phyloP scores from a whole-genome alignment of 2,113 vertebrate species.

The Rhodinocichla rosea region DNA sequence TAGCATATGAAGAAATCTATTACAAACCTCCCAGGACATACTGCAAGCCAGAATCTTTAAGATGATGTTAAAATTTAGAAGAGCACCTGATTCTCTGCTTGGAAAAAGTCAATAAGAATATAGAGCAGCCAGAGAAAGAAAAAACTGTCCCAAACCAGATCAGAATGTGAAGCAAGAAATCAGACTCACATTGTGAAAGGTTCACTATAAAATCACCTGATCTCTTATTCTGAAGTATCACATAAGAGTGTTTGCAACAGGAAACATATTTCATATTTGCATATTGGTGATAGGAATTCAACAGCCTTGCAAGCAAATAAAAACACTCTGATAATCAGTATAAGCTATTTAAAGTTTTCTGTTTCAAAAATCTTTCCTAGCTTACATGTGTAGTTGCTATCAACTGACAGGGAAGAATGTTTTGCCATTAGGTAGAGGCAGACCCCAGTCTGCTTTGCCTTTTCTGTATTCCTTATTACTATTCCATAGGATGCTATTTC shows the following conservation, averaged over 20 bases:
- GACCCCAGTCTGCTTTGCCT: not conserved
- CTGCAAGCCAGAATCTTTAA: slow-evolving; percentile 10
- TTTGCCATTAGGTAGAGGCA: not conserved
- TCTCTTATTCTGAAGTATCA: not conserved
- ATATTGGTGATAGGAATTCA: not conserved
- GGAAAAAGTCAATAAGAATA: not conserved
- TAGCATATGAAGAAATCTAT: not conserved
- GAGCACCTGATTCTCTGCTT: not conserved
- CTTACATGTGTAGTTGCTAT: not conserved
- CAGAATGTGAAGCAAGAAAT: not conserved
- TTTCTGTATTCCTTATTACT: not conserved
- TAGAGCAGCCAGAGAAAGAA: not conserved
- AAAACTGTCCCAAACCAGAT: not conserved
- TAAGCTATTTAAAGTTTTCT: not conserved
- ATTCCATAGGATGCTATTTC: not conserved
- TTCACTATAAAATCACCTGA: not conserved
- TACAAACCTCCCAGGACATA: not conserved
- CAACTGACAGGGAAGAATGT: not conserved
- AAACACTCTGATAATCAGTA: not conserved
- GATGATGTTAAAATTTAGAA: not conserved
- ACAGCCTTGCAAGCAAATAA: not conserved
- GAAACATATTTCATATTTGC: not conserved
- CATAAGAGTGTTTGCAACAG: not conserved
- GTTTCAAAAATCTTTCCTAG: not conserved
- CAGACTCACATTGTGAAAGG: not conserved